These are phyloP conservation scores for Odontamblyopus rebecca DNA, from an alignment of 2,797 vertebrate genomes.

Conservation along the genomic window DNA sequence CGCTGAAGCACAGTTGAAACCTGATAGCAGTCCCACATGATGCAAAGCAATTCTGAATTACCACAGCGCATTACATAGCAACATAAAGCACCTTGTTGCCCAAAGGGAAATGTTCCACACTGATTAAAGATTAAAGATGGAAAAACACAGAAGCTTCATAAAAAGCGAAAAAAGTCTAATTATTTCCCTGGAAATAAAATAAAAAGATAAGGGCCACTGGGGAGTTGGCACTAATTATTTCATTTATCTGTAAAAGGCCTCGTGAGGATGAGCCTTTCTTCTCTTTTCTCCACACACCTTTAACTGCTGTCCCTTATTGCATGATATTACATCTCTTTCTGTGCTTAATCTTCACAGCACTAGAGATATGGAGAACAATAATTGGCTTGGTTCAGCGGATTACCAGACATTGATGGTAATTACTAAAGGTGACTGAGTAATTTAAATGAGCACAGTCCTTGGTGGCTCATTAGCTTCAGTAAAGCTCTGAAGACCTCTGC, in stretches of 20 bases:
- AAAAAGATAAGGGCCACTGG: slow-evolving; percentile 70
- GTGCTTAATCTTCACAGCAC: slow-evolving; percentile 19
- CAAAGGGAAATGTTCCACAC: slow-evolving; percentile 71
- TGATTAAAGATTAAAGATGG: slow-evolving; percentile 81
- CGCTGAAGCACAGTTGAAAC: slow-evolving; percentile 24
- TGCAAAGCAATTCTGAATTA: slow-evolving; percentile 44
- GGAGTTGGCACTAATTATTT: slow-evolving; percentile 81
- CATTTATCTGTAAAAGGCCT: slow-evolving; percentile 81
- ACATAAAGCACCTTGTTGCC: slow-evolving; percentile 70
- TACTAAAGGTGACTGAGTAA: slow-evolving; percentile 50
- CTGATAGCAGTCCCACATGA: slow-evolving; percentile 44
- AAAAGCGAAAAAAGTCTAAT: slow-evolving; percentile 67
- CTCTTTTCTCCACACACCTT: slow-evolving; percentile 49
- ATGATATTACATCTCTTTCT: slow-evolving; percentile 35
- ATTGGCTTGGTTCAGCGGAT: slow-evolving; percentile 33
- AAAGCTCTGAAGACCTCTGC: slow-evolving; percentile 36
- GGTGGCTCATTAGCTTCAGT: slow-evolving; percentile 48
- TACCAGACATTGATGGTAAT: slow-evolving; percentile 44
- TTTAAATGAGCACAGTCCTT: slow-evolving; percentile 42
- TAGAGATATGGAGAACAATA: slow-evolving; percentile 20
- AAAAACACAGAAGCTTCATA: slow-evolving; percentile 50
- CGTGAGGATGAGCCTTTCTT: slow-evolving; percentile 69
- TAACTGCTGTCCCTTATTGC: slow-evolving; percentile 45
- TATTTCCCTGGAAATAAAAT: slow-evolving; percentile 80
- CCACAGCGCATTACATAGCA: slow-evolving; percentile 49